Conservation (phyloP, 2,113 vertebrate genomes). For the Rhinopithecus roxellana region DNA sequence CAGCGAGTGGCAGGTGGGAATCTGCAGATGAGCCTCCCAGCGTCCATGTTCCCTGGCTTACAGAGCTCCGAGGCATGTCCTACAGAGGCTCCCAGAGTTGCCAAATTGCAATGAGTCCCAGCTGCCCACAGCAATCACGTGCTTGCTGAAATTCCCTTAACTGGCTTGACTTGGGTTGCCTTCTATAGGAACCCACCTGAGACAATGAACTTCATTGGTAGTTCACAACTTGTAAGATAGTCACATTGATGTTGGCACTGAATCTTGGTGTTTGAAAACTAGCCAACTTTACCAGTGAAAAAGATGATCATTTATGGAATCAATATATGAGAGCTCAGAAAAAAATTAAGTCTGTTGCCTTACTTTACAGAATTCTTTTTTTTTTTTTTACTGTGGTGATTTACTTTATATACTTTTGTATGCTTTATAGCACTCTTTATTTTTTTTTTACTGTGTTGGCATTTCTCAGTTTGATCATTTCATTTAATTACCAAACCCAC, state of each 20-base stretch:
- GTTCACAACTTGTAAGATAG: background rate
- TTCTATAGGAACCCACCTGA: background rate
- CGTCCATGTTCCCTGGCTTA: background rate
- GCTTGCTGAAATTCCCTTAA: background rate
- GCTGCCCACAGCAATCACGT: background rate
- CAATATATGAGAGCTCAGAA: background rate
- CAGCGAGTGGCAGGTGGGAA: background rate
- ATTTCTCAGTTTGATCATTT: slow-evolving; percentile 46
- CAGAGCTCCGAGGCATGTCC: background rate
- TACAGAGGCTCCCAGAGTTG: background rate
- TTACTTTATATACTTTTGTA: background rate
- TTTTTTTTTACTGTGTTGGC: background rate
- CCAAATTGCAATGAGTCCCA: background rate
- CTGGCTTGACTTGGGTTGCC: background rate
- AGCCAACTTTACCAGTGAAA: background rate
- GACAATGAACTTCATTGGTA: background rate
- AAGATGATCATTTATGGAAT: background rate
- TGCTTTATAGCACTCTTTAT: background rate
- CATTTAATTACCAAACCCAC: background rate
- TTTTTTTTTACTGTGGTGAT: background rate
- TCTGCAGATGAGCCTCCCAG: background rate
- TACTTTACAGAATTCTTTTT: background rate
- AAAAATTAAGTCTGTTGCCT: background rate
- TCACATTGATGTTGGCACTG: background rate
- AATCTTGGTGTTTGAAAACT: background rate